Evolutionary conservation across 2,113 vertebrate genomes (phyloP), one percentile per base, ranked within the genome.

Genomic region (Coreoperca whiteheadi): DNA sequence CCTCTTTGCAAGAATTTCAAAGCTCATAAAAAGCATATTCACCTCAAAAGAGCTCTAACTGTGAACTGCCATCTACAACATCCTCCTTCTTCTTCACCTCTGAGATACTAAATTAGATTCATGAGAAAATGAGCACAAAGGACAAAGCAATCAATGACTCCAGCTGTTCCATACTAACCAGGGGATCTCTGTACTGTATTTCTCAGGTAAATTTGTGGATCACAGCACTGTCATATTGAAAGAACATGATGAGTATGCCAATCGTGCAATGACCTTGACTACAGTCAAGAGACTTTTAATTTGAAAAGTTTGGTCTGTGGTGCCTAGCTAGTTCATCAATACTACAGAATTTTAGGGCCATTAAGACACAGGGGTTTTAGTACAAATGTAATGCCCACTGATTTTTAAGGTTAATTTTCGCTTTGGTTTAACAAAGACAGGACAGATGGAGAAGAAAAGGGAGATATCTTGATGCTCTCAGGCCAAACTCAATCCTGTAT

Each of bases 101-200:
- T 46, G 32, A 78, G 72, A 82, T 51, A 50, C 51, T 81, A 77
- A 93, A 87, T 88, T 85, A 88, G 68, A 92, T 87, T 90, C 88
- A 81, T 83, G 78, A 86, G 74, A 77, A 82, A 85, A 82, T 82
- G 71, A 88, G 68, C 32, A 15, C 61, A 74, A 71, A 76, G 71
- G 75, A 89, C 77, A 79, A 90, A 89, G 88, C 83, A 89, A 85
- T 92, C 76, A 88, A 79, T 81, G 72, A 74, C 67, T 71, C 59
- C 82, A 86, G 77, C 83, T 85, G 80, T 85, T 86, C 79, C 81
- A 74, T 82, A 72, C 78, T 66, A 90, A 88, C 81, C 54, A 77
- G 80, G 57, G 73, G 81, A 83, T 90, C 82, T 74, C 66, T 60
- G 69, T 32, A 43, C 41, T 56, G 63, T 60, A 73, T 74, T 50